phyloP scores from a whole-genome alignment of 1,140 invertebrate genomes.

The Orius insidiosus region DNA sequence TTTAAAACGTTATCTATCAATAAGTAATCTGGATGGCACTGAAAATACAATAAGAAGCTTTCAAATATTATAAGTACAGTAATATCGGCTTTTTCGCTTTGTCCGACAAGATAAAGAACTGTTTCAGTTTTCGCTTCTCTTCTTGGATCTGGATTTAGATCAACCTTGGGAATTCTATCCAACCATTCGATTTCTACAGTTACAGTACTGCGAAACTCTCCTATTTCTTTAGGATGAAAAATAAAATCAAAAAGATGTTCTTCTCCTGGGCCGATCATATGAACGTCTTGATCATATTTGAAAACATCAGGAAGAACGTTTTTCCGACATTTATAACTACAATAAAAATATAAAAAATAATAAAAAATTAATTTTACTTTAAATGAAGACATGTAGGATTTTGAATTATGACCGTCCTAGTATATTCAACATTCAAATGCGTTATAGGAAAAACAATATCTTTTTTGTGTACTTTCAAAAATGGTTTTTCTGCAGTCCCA shows the following conservation, averaged over 20 bases:
- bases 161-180: background rate
- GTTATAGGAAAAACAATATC: slow-evolving; percentile 3
- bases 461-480: background rate
- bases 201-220: background rate
- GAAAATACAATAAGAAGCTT: no score
- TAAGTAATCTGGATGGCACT: no score
- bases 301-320: background rate
- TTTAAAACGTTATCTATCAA: no score
- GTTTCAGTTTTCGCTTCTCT: background rate
- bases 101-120: background rate
- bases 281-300: background rate
- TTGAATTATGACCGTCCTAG: background rate
- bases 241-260: slow-evolving; percentile 1
- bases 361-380: background rate
- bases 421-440: background rate
- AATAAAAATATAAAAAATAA: background rate
- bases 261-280: background rate
- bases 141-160: background rate
- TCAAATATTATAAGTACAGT: slow-evolving; percentile 6
- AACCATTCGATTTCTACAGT: background rate
- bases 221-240: background rate
- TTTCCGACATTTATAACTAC: slow-evolving; percentile 1
- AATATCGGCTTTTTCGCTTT: background rate
- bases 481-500: background rate
- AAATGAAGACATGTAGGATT: slow-evolving; percentile 4